Conservation (phyloP, 2,797 vertebrate genomes). For the Crenuchus spilurus region DNA sequence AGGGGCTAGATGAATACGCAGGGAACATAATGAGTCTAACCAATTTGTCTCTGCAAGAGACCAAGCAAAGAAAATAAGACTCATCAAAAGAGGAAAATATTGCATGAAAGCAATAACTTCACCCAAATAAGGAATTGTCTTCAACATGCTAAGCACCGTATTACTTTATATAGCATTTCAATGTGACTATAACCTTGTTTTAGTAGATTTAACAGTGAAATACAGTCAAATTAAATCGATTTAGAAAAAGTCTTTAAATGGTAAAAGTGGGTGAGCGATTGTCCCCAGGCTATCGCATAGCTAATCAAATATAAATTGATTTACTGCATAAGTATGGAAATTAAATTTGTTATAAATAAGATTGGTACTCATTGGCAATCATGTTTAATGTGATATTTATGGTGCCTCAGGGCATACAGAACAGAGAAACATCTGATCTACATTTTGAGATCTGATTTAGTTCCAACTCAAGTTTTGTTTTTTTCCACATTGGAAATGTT, state of each 20-base stretch:
- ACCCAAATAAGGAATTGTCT: slow-evolving; percentile 28
- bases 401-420: background rate
- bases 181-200: background rate
- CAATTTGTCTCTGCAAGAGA: background rate
- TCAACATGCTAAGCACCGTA: background rate
- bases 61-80: background rate
- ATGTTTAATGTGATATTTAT: slow-evolving; percentile 8
- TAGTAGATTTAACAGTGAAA: background rate
- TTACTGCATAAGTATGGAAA: slow-evolving; percentile 7
- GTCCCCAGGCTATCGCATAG: background rate
- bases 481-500: slow-evolving; percentile 1
- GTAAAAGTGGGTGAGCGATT: background rate
- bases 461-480: background rate
- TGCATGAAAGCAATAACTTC: background rate
- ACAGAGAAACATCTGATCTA: slow-evolving; percentile 10
- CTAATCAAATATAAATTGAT: slow-evolving; percentile 24
- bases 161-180: background rate
- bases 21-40: background rate
- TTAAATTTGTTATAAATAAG: slow-evolving; percentile 22
- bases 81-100: slow-evolving; percentile 5
- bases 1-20: background rate
- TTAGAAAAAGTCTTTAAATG: slow-evolving; percentile 23
- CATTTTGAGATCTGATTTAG: slow-evolving; percentile 2
- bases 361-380: slow-evolving; percentile 11
- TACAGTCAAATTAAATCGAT: background rate